Percentiles rank a stretch among this genome's conserved stretches.
Evolutionary conservation across 2,113 vertebrate species (phyloP).

Genomic region (Callorhinus ursinus): DNA sequence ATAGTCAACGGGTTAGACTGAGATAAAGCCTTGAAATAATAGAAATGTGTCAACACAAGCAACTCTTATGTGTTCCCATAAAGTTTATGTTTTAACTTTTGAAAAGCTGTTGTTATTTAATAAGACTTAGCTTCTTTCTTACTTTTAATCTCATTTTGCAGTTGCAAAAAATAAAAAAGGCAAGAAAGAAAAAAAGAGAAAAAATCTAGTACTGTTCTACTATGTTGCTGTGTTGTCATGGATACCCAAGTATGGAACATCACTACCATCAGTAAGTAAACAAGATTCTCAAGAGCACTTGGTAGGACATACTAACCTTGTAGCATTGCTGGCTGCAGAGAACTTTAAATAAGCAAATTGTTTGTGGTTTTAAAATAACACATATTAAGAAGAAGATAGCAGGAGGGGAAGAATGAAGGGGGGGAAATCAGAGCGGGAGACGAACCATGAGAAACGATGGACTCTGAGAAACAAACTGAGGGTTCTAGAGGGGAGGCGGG

Average conservation of each 20-base stretch:
- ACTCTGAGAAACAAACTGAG: too few relatives aligned
- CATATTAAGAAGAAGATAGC: neutral
- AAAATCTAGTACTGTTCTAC: slow-evolving; percentile 82
- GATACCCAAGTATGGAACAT: slow-evolving; percentile 87
- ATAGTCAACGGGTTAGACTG: slow-evolving; percentile 8
- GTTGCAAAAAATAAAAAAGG: slow-evolving; percentile 83
- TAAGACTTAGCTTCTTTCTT: slow-evolving; percentile 79
- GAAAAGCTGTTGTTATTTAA: slow-evolving; percentile 78
- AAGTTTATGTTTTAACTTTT: slow-evolving; percentile 77
- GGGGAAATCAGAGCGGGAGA: too few relatives aligned
- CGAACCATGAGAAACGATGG: too few relatives aligned
- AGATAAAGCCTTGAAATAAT: slow-evolving; percentile 45
- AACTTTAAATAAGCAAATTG: slow-evolving; percentile 77
- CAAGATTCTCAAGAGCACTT: slow-evolving; percentile 82
- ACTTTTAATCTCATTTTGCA: slow-evolving; percentile 78
- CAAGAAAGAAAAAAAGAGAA: slow-evolving; percentile 73
- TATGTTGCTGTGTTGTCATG: slow-evolving; percentile 90
- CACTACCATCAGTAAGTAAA: slow-evolving; percentile 88
- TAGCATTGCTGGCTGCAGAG: slow-evolving; percentile 55
- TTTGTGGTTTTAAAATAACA: slow-evolving; percentile 68
- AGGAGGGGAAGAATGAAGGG: too few relatives aligned
- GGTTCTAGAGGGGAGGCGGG: too few relatives aligned
- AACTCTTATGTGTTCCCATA: slow-evolving; percentile 28
- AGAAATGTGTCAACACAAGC: slow-evolving; percentile 56
- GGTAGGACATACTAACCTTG: slow-evolving; percentile 82